Base-by-base conservation (phyloP, 2,797 vertebrate genomes). In the Micropoecilia bifurca region DNA sequence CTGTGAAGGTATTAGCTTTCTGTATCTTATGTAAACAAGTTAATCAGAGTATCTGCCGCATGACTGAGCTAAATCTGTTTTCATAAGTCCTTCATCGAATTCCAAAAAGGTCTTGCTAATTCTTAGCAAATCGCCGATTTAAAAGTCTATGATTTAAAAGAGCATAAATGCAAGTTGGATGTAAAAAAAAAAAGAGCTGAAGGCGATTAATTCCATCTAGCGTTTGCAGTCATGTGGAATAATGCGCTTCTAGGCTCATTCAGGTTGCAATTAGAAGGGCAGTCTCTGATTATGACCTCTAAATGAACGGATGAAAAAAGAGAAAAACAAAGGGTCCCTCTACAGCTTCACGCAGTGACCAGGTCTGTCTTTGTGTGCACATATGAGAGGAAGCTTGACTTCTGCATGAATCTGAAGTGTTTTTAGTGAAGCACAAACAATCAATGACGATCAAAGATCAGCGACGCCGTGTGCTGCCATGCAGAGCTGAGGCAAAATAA, bases 251-350 rank as follows among this genome's bases (percentile, higher is more conserved):
- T 82, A 80, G 82, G 84, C 91, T 91, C 83, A 90, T 89, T 92
- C 82, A 80, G 85, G 78, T 79, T 33, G 84, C 90, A 93, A 90
- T 93, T 90, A 93, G 85, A 72, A 89, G 80, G 83, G 84, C 83
- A 80, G 83, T 50, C 79, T 77, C 55, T 85, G 73, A 88, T 87
- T 87, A 80, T n/a, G 63, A 81, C 78, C 68, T 87, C 76, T 79
- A 78, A 90, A 89, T 82, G 48, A 87, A 91, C 83, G 80, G 85
- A 61, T 85, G 81, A 90, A 87, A 78, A 81, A 90, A 86, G 75
- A 53, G 57, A 89, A 87, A 91, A 89, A 91, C 76, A 80, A 85
- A 73, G 81, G 71, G 66, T 28, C 74, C 72, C 28, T 63, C 45
- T 85, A 25, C 9, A 75, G 82, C 75, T 80, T 82, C 81, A 43